Evolutionary conservation across 2,888 invertebrate species (phyloP), one percentile per base, ranked within the genome.

Genomic region (Eupithecia centaureata): DNA sequence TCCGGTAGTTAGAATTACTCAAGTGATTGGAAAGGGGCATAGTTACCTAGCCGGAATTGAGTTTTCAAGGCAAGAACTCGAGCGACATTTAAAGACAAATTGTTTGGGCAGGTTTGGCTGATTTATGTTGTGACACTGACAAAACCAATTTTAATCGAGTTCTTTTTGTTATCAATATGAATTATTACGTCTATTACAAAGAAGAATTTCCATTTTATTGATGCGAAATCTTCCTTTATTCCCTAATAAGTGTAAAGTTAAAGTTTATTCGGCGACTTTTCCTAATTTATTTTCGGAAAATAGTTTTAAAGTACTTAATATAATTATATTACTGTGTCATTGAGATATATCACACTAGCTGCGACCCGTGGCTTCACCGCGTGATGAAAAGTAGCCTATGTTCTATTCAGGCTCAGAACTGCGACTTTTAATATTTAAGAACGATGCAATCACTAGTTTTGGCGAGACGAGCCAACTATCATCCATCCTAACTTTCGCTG

Each of bases 1-100:
- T 83, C 73, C 70, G 71, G 72, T 71, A 75, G 84, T 78, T 81
- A 86, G 66, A 30, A 32, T 73, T 75, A 57, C 72, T 61, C 71
- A 87, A 84, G 78, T 60, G 78, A 89, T 89, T 89, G 83, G 91
- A 91, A 91, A 91, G 91, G 84, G 86, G 32, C 18, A 18, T 18
- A 56, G n/a, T n/a, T n/a, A 38, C 18, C 18, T 15, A 47, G 85
- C 85, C 88, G 88, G 88, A 87, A 87, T 89, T 73, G 82, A 80
- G 82, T 79, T 74, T 86, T 89, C 91, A 91, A 90, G 90, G 91
- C 81, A 82, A 86, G 38, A 81, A 80, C 82, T 81, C 77, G 68
- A 77, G 69, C 82, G 82, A 83, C 84, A 84, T 84, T 86, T 86
- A 86, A 86, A 86, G 12, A 85, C 72, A 63, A 76, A 75, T 76